phyloP scores from a whole-genome alignment of 2,113 vertebrate genomes.

The Labrus mixtus region DNA sequence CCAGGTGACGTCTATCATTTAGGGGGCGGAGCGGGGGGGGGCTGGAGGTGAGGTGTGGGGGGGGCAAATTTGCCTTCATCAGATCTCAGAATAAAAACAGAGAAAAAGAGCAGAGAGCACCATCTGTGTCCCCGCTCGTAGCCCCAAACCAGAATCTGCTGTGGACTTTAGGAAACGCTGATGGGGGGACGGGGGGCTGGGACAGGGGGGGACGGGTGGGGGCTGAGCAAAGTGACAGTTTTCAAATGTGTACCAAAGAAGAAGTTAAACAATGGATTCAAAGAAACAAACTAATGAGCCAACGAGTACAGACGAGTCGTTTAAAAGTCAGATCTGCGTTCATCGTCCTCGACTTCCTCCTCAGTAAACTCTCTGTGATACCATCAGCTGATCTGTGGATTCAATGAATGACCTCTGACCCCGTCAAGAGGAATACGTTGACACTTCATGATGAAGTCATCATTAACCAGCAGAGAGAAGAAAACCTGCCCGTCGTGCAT shows the following conservation, averaged over 20 bases:
- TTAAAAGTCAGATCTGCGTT: no score
- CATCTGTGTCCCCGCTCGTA: constrained; percentile 69
- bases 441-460: no score
- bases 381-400: no score
- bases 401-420: no score
- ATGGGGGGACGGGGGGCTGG: constrained; percentile 33
- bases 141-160: constrained; percentile 61
- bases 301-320: no score
- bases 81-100: constrained; percentile 45
- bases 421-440: no score
- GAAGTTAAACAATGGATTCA: no score
- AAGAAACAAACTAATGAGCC: no score
- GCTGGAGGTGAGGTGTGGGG: background rate
- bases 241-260: no score
- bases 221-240: background rate
- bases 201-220: constrained; percentile 33
- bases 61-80: constrained; percentile 51
- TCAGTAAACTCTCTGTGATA: constrained; percentile 1
- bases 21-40: constrained; percentile 4
- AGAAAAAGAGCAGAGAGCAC: constrained; percentile 36
- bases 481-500: no score
- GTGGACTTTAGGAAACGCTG: constrained; percentile 56
- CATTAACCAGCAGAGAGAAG: no score
- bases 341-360: no score
- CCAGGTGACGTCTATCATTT: constrained; percentile 79